Percentiles rank a stretch among this genome's conserved stretches.
phyloP scores from a whole-genome alignment of 2,113 vertebrate species.

The Neoarius graeffei region DNA sequence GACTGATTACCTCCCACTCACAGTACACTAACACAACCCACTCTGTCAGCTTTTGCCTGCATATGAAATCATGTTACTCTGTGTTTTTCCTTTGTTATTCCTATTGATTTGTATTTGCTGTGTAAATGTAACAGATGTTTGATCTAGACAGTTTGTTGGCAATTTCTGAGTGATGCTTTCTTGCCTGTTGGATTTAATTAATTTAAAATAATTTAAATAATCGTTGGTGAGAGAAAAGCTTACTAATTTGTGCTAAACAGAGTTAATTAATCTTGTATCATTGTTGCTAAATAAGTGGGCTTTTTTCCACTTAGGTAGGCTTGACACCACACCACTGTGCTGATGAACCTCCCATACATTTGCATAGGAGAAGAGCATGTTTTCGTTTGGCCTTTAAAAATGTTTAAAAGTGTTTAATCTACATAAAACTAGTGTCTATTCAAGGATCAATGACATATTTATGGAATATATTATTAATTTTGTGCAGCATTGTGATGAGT shows the following conservation, averaged over 20 bases:
- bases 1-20: slow-evolving; percentile 15
- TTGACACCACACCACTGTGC: no score
- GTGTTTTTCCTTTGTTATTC: not conserved
- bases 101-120: not conserved
- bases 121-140: not conserved
- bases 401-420: no score
- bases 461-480: no score
- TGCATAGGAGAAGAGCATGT: no score
- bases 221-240: not conserved
- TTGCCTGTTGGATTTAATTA: not conserved
- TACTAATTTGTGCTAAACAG: not conserved
- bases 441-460: no score
- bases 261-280: not conserved
- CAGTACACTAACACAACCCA: slow-evolving; percentile 2
- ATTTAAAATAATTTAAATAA: not conserved
- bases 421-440: no score
- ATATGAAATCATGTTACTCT: not conserved
- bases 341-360: no score
- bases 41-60: not conserved
- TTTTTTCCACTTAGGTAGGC: not conserved
- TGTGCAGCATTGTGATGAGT: no score
- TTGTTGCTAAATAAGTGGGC: not conserved
- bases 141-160: no score
- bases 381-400: no score
- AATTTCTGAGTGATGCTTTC: not conserved